These are phyloP conservation scores for Oreocharis arfaki DNA, from an alignment of 2,113 vertebrate genomes.

Conservation along the genomic window DNA sequence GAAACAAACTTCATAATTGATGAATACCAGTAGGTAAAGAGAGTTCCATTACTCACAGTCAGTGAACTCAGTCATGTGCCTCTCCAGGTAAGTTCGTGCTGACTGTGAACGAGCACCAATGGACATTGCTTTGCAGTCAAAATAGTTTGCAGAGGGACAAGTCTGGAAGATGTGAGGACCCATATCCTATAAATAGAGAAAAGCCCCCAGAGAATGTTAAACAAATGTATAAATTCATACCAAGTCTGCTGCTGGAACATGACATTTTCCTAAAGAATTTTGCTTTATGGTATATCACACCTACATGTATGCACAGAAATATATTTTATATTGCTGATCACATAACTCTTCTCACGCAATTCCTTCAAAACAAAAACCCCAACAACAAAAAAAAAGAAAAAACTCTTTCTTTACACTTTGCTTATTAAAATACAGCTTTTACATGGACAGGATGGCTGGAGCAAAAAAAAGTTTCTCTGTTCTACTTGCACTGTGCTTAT, in stretches of 20 bases:
- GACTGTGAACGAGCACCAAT: slow-evolving; percentile 96
- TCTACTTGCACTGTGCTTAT: neutral
- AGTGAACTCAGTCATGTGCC: slow-evolving; percentile 87
- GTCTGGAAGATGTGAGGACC: slow-evolving; percentile 98
- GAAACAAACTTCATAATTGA: neutral
- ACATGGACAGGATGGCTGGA: neutral
- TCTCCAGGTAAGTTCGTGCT: slow-evolving; percentile 95
- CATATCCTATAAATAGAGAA: slow-evolving; percentile 81
- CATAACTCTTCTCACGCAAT: neutral
- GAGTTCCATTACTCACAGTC: slow-evolving; percentile 79
- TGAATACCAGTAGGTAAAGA: neutral
- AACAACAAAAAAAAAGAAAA: neutral
- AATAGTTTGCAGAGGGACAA: slow-evolving; percentile 97
- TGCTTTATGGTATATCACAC: neutral
- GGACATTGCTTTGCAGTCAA: slow-evolving; percentile 98
- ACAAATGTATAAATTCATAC: neutral
- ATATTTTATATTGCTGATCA: neutral
- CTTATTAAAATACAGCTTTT: neutral
- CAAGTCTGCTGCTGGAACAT: neutral
- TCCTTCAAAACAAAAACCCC: neutral
- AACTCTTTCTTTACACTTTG: neutral
- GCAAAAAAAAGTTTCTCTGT: neutral
- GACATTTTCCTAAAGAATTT: neutral
- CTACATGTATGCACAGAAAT: no score
- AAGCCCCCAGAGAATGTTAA: neutral